Percentiles rank a stretch among this genome's conserved stretches.
phyloP scores from a whole-genome alignment of 2,113 vertebrate genomes.

The Oncorhynchus nerka region DNA sequence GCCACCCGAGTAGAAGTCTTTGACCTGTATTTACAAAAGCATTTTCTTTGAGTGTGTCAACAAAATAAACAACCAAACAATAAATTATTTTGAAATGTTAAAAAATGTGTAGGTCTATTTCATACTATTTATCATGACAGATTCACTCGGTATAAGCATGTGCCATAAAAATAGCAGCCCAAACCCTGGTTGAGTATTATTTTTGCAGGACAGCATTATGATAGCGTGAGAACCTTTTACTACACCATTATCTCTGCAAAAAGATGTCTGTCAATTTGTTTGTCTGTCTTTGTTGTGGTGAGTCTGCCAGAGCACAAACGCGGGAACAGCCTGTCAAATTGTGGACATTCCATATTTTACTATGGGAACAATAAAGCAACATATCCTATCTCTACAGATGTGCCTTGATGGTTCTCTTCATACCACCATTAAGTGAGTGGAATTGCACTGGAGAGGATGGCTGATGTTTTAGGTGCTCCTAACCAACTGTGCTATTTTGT shows the following conservation, averaged over 20 bases:
- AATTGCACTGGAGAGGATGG: no score
- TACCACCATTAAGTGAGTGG: not conserved
- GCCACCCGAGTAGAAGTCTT: not conserved
- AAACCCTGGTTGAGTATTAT: not conserved
- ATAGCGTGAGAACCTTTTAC: not conserved
- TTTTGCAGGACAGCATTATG: not conserved
- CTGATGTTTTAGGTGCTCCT: no score
- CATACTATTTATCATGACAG: not conserved
- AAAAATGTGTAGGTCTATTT: not conserved
- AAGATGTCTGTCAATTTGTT: not conserved
- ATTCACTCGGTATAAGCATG: not conserved
- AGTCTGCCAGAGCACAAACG: not conserved
- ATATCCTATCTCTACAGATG: not conserved
- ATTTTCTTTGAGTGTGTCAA: not conserved
- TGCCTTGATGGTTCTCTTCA: no score
- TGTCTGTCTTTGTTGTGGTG: not conserved
- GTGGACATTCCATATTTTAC: not conserved
- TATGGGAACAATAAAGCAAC: not conserved
- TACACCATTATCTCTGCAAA: not conserved
- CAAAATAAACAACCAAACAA: not conserved
- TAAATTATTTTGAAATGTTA: not conserved
- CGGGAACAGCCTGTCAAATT: not conserved
- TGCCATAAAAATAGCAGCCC: not conserved
- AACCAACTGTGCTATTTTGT: no score
- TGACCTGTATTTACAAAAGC: not conserved